phyloP scores from a whole-genome alignment of 2,113 vertebrate species.

The Equus przewalskii region DNA sequence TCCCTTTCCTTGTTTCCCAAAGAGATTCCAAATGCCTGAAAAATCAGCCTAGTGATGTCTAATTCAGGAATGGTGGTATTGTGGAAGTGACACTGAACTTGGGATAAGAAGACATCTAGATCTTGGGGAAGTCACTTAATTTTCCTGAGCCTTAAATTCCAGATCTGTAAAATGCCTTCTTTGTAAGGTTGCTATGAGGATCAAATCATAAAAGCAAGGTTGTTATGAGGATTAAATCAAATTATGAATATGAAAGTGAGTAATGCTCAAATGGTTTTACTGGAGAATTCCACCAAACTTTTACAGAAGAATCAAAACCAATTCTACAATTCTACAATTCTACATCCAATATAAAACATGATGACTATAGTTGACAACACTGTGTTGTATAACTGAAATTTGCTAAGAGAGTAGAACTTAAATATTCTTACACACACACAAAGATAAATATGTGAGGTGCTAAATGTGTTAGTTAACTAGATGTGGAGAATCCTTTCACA shows the following conservation, averaged over 20 bases:
- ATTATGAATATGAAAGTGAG: background rate
- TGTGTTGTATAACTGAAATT: background rate
- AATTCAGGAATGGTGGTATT: background rate
- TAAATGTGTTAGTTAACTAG: background rate
- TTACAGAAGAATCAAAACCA: slow-evolving; percentile 2
- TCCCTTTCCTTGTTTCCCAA: background rate
- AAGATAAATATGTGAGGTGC: background rate
- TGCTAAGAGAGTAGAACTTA: background rate
- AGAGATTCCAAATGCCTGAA: background rate
- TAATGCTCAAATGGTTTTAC: background rate
- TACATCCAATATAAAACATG: background rate
- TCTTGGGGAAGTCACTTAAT: background rate
- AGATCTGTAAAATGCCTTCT: background rate
- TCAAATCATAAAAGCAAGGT: background rate
- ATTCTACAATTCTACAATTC: background rate
- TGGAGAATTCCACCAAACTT: background rate
- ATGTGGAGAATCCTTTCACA: background rate
- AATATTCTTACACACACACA: background rate
- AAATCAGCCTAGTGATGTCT: background rate
- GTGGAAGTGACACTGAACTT: background rate
- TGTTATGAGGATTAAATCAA: background rate
- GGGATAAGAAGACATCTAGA: background rate
- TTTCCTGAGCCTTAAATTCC: background rate
- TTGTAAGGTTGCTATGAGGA: background rate
- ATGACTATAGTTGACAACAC: background rate